Conservation (phyloP, 2,113 vertebrate species). For the Sialia sialis region DNA sequence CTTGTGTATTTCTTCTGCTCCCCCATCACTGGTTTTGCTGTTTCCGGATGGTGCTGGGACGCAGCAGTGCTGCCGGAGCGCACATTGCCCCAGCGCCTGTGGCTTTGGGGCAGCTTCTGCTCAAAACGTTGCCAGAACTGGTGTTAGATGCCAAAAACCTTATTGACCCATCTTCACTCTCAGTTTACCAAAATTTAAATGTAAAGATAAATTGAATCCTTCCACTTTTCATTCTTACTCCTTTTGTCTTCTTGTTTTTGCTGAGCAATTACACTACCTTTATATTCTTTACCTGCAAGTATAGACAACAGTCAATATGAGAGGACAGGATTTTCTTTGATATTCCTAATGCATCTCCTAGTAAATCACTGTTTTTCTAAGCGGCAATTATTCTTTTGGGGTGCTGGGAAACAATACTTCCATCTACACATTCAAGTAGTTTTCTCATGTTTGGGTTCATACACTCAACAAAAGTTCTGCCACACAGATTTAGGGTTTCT, state of each 20-base stretch:
- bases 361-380: neutral
- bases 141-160: neutral
- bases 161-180: neutral
- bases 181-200: neutral
- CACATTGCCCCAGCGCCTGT: fast-evolving
- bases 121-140: fast-evolving
- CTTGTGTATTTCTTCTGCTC: fast-evolving
- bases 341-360: neutral
- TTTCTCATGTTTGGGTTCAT: neutral
- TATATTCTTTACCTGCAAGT: neutral
- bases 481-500: neutral
- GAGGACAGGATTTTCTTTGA: neutral
- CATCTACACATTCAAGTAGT: neutral
- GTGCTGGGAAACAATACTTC: neutral
- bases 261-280: neutral
- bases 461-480: neutral
- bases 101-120: neutral
- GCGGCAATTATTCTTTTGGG: neutral
- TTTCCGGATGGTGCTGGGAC: fast-evolving
- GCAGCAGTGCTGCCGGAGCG: fast-evolving
- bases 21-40: fast-evolving
- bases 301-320: neutral
- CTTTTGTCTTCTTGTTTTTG: neutral
- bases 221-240: neutral
- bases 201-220: neutral